phyloP scores from a whole-genome alignment of 2,113 vertebrate species.

The Halcyon malimbica region DNA sequence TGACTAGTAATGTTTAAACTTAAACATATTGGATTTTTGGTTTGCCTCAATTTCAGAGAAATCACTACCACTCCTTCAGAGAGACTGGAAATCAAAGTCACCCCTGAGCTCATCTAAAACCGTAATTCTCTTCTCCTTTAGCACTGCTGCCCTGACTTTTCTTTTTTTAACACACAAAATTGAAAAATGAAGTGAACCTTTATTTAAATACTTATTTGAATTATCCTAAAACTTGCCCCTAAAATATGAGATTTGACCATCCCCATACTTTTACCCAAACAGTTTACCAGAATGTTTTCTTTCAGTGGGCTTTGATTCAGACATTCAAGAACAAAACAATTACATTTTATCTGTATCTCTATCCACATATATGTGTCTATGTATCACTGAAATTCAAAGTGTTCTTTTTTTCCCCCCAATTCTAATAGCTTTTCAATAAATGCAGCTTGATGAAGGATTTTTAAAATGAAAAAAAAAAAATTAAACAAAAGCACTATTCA shows the following conservation, averaged over 20 bases:
- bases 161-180: neutral
- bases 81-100: neutral
- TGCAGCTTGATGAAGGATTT: neutral
- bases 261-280: neutral
- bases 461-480: neutral
- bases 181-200: neutral
- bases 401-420: neutral
- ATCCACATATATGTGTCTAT: neutral
- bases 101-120: neutral
- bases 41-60: slow-evolving; percentile 19
- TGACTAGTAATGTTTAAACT: slow-evolving; percentile 6
- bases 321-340: neutral
- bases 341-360: neutral
- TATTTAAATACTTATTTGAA: neutral
- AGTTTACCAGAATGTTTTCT: neutral
- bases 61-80: neutral
- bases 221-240: neutral
- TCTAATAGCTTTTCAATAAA: neutral
- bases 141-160: neutral
- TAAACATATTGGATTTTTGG: slow-evolving; percentile 33
- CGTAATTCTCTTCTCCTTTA: neutral
- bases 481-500: neutral
- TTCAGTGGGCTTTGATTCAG: neutral
- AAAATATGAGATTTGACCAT: neutral
- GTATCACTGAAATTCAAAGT: neutral